Conservation (phyloP, 2,113 vertebrate species). For the Mormyrus lacerda region DNA sequence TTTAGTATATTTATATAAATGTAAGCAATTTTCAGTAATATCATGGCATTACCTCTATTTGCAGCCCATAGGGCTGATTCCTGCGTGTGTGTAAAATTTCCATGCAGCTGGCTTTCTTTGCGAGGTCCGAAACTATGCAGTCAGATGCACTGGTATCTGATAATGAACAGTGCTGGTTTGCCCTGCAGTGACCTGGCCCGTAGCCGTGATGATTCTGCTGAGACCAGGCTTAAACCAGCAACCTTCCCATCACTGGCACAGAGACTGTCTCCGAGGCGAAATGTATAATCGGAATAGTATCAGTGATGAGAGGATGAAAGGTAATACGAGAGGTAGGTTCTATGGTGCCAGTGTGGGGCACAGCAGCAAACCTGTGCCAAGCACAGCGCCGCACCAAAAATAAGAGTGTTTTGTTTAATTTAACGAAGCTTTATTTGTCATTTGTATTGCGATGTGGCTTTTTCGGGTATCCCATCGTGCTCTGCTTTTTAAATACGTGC, state of each 20-base stretch:
- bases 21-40: not conserved
- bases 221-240: not conserved
- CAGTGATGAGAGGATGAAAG: not conserved
- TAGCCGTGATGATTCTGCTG: not conserved
- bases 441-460: not conserved
- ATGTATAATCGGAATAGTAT: not conserved
- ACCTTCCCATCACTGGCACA: not conserved
- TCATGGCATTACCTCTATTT: not conserved
- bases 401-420: not conserved
- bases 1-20: not conserved
- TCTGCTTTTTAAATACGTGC: not conserved
- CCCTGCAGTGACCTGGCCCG: not conserved
- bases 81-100: no score
- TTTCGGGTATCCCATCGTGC: not conserved
- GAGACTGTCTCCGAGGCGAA: not conserved
- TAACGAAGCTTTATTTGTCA: not conserved
- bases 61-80: not conserved
- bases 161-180: not conserved
- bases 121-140: not conserved
- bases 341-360: not conserved
- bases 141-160: not conserved
- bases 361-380: not conserved
- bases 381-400: not conserved
- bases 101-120: not conserved
- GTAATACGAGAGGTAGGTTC: not conserved